Evolutionary conservation across 2,888 invertebrate species (phyloP).

Genomic region (Bombylius major): DNA sequence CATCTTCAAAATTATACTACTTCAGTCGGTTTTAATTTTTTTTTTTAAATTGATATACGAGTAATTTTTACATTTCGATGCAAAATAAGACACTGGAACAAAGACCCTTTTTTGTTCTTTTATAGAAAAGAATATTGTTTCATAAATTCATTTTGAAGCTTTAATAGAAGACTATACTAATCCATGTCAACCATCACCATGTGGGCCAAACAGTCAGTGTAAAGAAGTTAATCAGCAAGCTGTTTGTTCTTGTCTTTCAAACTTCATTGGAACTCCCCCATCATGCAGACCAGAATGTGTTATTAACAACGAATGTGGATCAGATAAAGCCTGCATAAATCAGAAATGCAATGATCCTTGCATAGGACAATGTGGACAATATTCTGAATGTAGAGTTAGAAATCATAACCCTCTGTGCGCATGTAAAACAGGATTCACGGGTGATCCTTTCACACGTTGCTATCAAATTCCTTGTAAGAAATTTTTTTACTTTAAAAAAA

Average conservation of each 20-base stretch:
- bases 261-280: constrained; percentile 60
- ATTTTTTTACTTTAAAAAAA: constrained; percentile 39
- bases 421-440: constrained; percentile 54
- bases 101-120: too few species aligned
- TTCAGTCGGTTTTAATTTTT: too few species aligned
- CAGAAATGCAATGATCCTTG: constrained; percentile 71
- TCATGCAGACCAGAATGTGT: constrained; percentile 69
- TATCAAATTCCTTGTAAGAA: constrained; percentile 38
- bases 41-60: too few species aligned
- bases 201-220: constrained; percentile 65
- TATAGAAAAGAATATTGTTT: too few species aligned
- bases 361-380: constrained; percentile 50
- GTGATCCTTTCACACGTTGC: constrained; percentile 61
- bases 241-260: constrained; percentile 60
- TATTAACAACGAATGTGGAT: constrained; percentile 60
- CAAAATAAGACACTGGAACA: too few species aligned
- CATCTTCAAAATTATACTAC: too few species aligned
- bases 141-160: constrained; percentile 16
- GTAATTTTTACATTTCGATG: too few species aligned
- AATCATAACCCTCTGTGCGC: constrained; percentile 69
- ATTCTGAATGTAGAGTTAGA: constrained; percentile 60
- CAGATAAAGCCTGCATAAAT: constrained; percentile 58
- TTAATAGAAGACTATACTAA: constrained; percentile 33
- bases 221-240: constrained; percentile 56
- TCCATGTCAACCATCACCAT: constrained; percentile 59